A percentile compares a stretch with the other conserved stretches of the same genome.
phyloP scores from a whole-genome alignment of 1,140 invertebrate species.

The Epicauta chinensis region DNA sequence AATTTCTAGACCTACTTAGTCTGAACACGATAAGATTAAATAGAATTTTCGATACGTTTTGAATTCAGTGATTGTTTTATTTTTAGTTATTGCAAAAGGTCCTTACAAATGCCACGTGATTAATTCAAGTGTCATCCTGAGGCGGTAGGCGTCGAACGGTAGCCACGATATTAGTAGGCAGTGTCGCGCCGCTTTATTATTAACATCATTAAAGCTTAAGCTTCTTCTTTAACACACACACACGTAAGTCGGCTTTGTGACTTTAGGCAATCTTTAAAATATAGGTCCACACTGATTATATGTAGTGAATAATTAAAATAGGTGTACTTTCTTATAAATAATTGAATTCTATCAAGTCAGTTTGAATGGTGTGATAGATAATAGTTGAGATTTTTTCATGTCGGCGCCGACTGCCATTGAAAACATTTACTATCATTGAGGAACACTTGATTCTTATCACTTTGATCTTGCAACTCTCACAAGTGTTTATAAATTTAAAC shows the following conservation, averaged over 20 bases:
- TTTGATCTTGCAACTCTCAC: conserved; percentile 11
- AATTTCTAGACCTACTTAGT: conserved; percentile 19
- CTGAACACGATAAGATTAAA: too few species aligned
- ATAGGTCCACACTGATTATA: too few species aligned
- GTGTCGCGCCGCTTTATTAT: conserved; percentile 16
- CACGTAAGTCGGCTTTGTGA: too few species aligned
- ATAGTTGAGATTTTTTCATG: conserved; percentile 9
- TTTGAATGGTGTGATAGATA: too few species aligned
- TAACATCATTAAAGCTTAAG: conserved; percentile 15
- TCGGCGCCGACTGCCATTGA: conserved; percentile 13
- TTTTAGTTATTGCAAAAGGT: too few species aligned
- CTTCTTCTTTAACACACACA: conserved; percentile 10
- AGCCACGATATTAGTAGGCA: conserved; percentile 16
- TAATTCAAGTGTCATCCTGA: conserved; percentile 12
- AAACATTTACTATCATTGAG: conserved; percentile 9
- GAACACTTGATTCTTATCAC: conserved; percentile 12
- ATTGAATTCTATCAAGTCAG: too few species aligned
- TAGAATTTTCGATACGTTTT: too few species aligned
- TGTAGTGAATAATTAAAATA: too few species aligned
- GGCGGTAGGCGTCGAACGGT: conserved; percentile 13
- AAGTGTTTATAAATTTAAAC: conserved; percentile 16
- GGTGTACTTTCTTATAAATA: too few species aligned
- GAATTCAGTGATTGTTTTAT: conserved; percentile 2
- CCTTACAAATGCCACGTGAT: neutral
- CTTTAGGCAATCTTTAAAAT: too few species aligned